Evolutionary conservation across 2,113 vertebrate species (phyloP), one percentile per base, ranked within the genome.

Genomic region (Camelus dromedarius): DNA sequence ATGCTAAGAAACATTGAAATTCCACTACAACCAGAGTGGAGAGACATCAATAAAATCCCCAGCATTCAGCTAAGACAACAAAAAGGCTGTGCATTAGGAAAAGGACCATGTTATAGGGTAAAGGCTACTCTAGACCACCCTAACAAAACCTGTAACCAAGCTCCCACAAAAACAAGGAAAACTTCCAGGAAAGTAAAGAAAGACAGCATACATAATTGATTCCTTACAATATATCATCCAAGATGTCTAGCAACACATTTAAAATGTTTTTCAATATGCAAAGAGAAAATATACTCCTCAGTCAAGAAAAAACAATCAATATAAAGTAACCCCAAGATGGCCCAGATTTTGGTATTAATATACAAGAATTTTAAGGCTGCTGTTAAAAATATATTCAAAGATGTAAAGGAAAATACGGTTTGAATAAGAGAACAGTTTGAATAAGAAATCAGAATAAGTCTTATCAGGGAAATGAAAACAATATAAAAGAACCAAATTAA

Each of bases 301-400:
- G 70, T 67, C 20, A 91, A 46, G 26, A 18, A 64, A 62, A 96
- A 35, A 4, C 19, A 67, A 52, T 46, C 35, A 70, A 52, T 76
- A 70, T 77, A 62, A 95, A 76, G 32, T n/a, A 13, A 81, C 2
- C 30, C 19, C 13, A 77, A 70, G 7, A 72, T 73, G n/a, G 16
- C 42, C 11, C 9, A 75, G 10, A 91, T 85, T 76, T 92, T 62
- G 12, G 18, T 84, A 88, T 52, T 93, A 83, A 77, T 20, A 84
- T 12, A 85, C 12, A 87, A 86, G 87, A 52, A 58, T 75, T 67
- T 91, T 67, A 91, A 82, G 77, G 60, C 32, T 86, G 22, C 52
- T 64, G 7, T 92, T 89, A 82, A 95, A 91, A 72, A 73, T 56
- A 22, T 42, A 85, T 75, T 75, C 79, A 89, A 96, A 94, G 8